A percentile compares a stretch with the other conserved stretches of the same genome.
Evolutionary conservation across 2,888 invertebrate genomes (phyloP).

Genomic region (Papilio gigon): DNA sequence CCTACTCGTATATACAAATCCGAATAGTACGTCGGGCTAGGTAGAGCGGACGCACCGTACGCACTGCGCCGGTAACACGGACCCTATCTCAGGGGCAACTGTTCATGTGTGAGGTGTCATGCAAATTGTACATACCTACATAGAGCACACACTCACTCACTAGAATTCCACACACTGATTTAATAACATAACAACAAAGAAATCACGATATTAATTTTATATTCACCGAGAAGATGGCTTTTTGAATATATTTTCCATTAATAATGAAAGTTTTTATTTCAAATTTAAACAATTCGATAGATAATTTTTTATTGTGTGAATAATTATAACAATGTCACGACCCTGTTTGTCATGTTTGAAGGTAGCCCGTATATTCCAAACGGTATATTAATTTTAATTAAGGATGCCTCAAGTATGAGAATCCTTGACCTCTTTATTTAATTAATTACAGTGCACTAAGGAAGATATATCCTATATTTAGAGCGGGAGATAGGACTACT

Average conservation of each 20-base stretch:
- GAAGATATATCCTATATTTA: constrained; percentile 13
- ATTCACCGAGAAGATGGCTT: background rate
- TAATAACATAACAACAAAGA: constrained; percentile 2
- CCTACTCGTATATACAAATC: background rate
- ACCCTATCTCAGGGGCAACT: constrained; percentile 14
- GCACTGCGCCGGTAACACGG: background rate
- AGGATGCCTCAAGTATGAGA: background rate
- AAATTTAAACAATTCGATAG: background rate
- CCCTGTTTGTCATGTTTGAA: background rate
- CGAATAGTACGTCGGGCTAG: background rate
- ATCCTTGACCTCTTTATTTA: background rate
- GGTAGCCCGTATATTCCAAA: background rate
- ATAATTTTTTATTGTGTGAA: background rate
- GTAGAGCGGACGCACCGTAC: constrained; percentile 7
- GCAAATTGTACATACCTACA: constrained; percentile 7
- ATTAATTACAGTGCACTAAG: constrained; percentile 1
- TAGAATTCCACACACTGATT: background rate
- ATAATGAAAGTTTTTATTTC: background rate
- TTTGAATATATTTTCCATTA: background rate
- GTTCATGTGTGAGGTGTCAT: constrained; percentile 17
- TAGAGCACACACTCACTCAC: background rate
- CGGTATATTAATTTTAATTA: background rate
- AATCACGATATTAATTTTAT: background rate
- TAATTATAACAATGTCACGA: background rate
- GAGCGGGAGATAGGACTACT: background rate